Evolutionary conservation across 2,797 vertebrate species (phyloP), one percentile per base, ranked within the genome.

Genomic region (Cygnus olor): DNA sequence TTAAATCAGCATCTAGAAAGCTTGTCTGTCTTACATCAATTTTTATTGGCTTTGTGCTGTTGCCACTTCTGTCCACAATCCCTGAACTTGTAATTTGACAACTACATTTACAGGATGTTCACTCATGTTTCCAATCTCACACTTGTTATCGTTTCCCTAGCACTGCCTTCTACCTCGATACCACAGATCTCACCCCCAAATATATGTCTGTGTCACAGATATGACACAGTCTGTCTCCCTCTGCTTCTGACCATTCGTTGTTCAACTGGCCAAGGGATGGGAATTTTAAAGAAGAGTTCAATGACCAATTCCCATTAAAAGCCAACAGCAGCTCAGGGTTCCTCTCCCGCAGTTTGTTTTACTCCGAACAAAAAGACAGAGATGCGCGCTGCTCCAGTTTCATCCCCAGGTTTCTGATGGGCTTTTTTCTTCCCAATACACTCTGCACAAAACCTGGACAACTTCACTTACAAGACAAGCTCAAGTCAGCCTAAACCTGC

Each of bases 181-280:
- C 17, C 17, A 38, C 4, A 14, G 51, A 80, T 69, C 86, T 44
- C 57, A 64, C 28, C 63, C 58, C n/a, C 44, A 32, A 10, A 34
- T 28, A 28, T 27, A 8, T 3, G 27, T 1, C 5, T 17, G 15
- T 1, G 3, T 34, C 30, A n/a, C n/a, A n/a, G n/a, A n/a, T n/a
- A n/a, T n/a, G n/a, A n/a, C n/a, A n/a, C n/a, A n/a, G n/a, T n/a
- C n/a, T n/a, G n/a, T n/a, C 42, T 49, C 45, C 13, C 34, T 0
- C 38, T 0, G 12, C 15, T 76, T 84, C 40, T n/a, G 64, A 25
- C 72, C 14, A 2, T 8, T 30, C 68, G 16, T 6, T 13, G 7
- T 15, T 20, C 76, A 47, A 44, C 63, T 80, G 64, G 27, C 25
- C 10, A 21, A 17, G 34, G 20, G 3, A 14, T 12, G 51, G 34